Base-by-base conservation (phyloP, 2,113 vertebrate species). In the Leiothrix lutea region DNA sequence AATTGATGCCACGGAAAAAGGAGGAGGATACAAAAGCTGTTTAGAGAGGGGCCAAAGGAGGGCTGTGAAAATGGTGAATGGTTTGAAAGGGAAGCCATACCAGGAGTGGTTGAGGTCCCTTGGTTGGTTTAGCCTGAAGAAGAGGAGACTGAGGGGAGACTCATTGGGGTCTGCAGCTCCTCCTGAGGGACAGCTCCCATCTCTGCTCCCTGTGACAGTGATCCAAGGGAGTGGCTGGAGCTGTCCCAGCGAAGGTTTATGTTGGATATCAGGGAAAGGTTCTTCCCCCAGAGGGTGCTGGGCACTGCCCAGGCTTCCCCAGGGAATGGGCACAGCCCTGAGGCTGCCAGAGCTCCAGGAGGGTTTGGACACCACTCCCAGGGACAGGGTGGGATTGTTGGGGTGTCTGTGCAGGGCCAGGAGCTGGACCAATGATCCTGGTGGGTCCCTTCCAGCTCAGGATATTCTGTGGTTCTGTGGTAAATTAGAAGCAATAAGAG, bases 351-450 rank as follows among this genome's bases (percentile, higher is more conserved):
- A 58, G 69, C 33, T 73, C 18, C 51, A 45, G 67, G 51, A 66
- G 24, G 0, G 2, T n/a, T 60, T 29, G 45, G 53, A 60, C 15
- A 29, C 0, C 0, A 0, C 45, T 15, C 4, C 8, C 36, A 50
- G 33, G 44, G 33, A 44, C 28, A 60, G 36, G 16, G 8, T 24
- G 86, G 53, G 45, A 14, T 25, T 60, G 19, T 18, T 67, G 61
- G 58, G 50, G 23, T 8, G 50, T 44, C 22, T 51, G 36, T 23
- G 44, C 51, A 51, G 44, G 33, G 5, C 0, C 44, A 36, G 60
- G 51, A 8, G 26, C 4, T 65, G 86, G 31, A 60, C 35, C 15
- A 4, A 0, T 61, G n/a, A 31, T 54, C 61, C n/a, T 18, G 8
- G 28, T 9, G 61, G 24, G 9, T 18, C 4, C 22, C 11, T 6